These are phyloP conservation scores for Tenebrio molitor DNA, from an alignment of 1,140 invertebrate species.

Conservation along the genomic window DNA sequence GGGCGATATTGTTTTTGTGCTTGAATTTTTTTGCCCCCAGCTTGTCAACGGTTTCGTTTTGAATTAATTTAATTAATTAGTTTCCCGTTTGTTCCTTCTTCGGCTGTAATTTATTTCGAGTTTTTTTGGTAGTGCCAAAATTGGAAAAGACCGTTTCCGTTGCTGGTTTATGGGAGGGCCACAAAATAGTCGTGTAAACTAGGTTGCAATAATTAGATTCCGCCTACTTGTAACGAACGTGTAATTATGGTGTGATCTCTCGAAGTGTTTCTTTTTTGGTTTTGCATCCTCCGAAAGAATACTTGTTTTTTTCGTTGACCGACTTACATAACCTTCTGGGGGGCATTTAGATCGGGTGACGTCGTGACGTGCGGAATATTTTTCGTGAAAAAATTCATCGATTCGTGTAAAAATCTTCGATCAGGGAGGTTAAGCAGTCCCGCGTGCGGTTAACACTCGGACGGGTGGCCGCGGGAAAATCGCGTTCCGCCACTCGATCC, in stretches of 20 bases:
- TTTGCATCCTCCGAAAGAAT: no score
- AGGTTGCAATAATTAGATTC: neutral
- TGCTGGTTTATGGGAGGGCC: neutral
- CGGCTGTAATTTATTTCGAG: neutral
- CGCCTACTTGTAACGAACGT: slow-evolving; percentile 7
- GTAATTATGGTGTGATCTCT: neutral
- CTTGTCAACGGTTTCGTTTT: slow-evolving; percentile 17
- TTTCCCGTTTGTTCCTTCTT: neutral
- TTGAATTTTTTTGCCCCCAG: no score
- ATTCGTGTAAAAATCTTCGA: no score
- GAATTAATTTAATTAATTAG: slow-evolving; percentile 25
- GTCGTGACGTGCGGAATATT: no score
- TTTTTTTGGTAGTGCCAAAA: neutral
- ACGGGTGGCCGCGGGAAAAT: no score
- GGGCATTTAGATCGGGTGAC: no score
- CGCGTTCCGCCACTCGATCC: no score
- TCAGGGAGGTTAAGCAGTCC: no score
- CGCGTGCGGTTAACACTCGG: no score
- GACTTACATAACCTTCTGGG: no score
- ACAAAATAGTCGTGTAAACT: neutral
- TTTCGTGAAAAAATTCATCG: no score
- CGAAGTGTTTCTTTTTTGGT: neutral
- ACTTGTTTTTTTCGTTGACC: no score
- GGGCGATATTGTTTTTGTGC: slow-evolving; percentile 4
- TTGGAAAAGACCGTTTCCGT: neutral